Percentiles rank a stretch among this genome's conserved stretches.
Evolutionary conservation across 2,113 vertebrate species (phyloP).

Genomic region (Phalacrocorax brasilianus): DNA sequence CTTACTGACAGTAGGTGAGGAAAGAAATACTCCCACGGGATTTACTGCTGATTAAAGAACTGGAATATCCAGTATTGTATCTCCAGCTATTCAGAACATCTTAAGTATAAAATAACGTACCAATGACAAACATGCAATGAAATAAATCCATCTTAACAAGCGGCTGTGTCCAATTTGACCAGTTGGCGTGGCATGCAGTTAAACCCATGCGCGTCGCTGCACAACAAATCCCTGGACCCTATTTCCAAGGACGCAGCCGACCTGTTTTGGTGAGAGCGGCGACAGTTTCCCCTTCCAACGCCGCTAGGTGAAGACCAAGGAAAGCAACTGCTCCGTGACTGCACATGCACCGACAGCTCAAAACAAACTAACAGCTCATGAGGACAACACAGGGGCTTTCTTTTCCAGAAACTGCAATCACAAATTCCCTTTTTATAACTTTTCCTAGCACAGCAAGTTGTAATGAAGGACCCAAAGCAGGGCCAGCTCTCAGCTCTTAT

Average conservation of each 20-base stretch:
- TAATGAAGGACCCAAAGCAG: not conserved
- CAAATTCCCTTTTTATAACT: not conserved
- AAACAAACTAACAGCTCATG: not conserved
- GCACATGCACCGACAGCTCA: not conserved
- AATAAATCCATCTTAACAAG: not conserved
- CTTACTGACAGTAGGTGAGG: not conserved
- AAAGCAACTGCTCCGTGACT: not conserved
- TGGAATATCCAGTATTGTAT: not conserved
- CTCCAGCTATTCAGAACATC: not conserved
- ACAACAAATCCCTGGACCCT: not conserved
- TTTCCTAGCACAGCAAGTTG: not conserved
- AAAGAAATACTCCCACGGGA: not conserved
- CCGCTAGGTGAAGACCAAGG: not conserved
- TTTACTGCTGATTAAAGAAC: not conserved
- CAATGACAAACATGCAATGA: not conserved
- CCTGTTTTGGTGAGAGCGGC: not conserved
- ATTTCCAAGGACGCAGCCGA: not conserved
- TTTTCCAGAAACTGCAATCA: not conserved
- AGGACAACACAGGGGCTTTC: not conserved
- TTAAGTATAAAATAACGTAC: not conserved
- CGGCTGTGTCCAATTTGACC: not conserved
- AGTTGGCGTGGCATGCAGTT: not conserved
- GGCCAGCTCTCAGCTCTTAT: accelerated
- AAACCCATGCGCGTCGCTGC: not conserved
- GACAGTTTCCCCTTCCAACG: not conserved